Base-by-base conservation (phyloP, 2,113 vertebrate genomes). In the Cyanoliseus patagonus region DNA sequence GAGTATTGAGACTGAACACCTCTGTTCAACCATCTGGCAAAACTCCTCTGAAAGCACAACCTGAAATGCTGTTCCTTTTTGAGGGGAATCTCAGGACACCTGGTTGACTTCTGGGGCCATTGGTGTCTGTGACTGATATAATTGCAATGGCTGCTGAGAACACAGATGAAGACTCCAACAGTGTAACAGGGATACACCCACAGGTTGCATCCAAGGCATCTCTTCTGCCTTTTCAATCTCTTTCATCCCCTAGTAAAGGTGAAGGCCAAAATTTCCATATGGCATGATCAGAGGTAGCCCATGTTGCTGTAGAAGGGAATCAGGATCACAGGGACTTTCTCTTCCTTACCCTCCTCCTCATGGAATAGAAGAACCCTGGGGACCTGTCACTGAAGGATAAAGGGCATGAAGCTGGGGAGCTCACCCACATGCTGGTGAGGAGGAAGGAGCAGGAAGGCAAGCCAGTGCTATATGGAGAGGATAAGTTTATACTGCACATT, bases 121-220 rank as follows among this genome's bases (percentile, higher is more conserved):
- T 0, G 0, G 1, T 53, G 39, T 33, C 30, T 41, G 25, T 24
- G 57, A 23, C n/a, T 59, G 57, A 20, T 17, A 27, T 7, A 47
- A 42, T 28, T 59, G 69, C 42, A 70, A 14, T 12, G 17, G 15
- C 10, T 70, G 30, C 69, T 72, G 64, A 72, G 70, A 72, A 64
- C 35, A 30, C 20, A 31, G 41, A 13, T 39, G 52, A 79, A 53
- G 35, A 51, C 13, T 6, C 9, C 39, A 27, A 4, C 0, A 2
- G 8, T 31, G 1, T 19, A 57, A 66, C 30, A 53, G 24, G 39
- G 30, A 23, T 80, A 12, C 13, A 23, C 24, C 42, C 23, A 28
- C 30, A 51, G 33, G 7, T 13, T 66, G 14, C 42, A 27, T 30
- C 31, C 42, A 16, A 61, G 24, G 51, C 17, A 5, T 46, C 33